Evolutionary conservation across 2,888 invertebrate species (phyloP).

Genomic region (Eurytoma californica): DNA sequence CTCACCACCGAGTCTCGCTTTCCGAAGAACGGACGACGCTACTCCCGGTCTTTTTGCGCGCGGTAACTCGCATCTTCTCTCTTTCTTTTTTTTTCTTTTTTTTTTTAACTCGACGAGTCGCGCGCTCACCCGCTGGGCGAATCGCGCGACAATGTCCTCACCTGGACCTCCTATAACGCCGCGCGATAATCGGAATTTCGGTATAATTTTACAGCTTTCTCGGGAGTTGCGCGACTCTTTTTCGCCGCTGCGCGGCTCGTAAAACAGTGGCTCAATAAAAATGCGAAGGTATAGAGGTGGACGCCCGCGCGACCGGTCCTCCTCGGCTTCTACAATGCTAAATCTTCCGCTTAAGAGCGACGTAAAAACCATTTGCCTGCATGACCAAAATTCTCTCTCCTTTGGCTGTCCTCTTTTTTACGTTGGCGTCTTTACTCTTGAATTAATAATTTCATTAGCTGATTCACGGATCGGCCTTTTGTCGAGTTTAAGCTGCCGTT

Average conservation of each 20-base stretch:
- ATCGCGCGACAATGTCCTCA: conserved; percentile 65
- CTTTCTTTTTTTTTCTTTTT: not conserved
- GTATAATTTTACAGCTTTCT: conserved; percentile 17
- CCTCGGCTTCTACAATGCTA: not conserved
- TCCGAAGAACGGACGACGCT: not conserved
- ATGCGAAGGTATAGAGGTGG: too few relatives aligned
- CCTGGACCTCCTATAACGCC: conserved; percentile 64
- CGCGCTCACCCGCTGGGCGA: conserved; percentile 63
- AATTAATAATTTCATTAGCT: too few relatives aligned
- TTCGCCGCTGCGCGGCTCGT: conserved; percentile 1
- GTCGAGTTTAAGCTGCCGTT: too few relatives aligned
- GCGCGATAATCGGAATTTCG: conserved; percentile 16
- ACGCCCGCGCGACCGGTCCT: too few relatives aligned
- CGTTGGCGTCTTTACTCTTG: too few relatives aligned
- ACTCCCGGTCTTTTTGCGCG: conserved; percentile 16
- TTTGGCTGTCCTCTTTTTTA: too few relatives aligned
- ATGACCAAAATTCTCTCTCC: not conserved
- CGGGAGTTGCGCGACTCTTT: not conserved
- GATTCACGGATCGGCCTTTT: too few relatives aligned
- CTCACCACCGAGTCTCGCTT: not conserved
- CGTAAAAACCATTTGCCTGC: not conserved
- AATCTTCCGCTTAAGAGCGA: not conserved
- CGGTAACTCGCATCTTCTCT: not conserved
- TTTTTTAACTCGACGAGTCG: conserved; percentile 14
- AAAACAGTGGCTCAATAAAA: conserved; percentile 27